Conservation (phyloP, 2,797 vertebrate species). For the Peromyscus attwateri region DNA sequence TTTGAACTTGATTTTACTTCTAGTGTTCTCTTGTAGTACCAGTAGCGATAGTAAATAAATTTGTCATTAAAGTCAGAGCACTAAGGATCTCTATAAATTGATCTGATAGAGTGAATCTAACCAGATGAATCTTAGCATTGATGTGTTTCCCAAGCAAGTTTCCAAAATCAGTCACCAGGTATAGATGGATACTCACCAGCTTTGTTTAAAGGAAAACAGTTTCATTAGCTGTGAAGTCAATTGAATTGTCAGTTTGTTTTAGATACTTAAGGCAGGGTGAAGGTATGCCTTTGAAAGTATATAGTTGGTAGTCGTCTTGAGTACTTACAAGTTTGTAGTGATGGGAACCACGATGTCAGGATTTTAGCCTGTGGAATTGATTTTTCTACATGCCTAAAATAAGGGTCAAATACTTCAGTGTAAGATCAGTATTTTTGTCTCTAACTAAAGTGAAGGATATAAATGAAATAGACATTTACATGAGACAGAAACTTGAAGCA, state of each 20-base stretch:
- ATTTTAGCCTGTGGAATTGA: conserved; percentile 3
- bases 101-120: conserved; percentile 24
- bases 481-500: conserved; percentile 3
- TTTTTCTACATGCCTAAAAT: conserved; percentile 49
- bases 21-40: conserved; percentile 23
- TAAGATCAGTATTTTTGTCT: conserved; percentile 58
- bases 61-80: conserved; percentile 49
- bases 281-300: background rate
- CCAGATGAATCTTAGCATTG: conserved; percentile 44
- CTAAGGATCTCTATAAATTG: conserved; percentile 29
- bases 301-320: background rate
- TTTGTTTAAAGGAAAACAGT: conserved; percentile 45
- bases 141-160: conserved; percentile 33
- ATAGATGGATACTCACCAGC: background rate
- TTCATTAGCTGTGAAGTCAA: conserved; percentile 51
- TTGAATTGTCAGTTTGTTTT: conserved; percentile 41
- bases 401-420: conserved; percentile 31
- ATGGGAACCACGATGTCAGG: background rate
- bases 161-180: background rate
- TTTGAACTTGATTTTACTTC: conserved; percentile 71
- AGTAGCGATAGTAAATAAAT: conserved; percentile 37
- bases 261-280: background rate
- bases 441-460: conserved; percentile 31
- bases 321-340: conserved; percentile 38
- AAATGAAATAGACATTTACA: conserved; percentile 58